phyloP scores from a whole-genome alignment of 2,797 vertebrate genomes.

The Pseudochromis fuscus region DNA sequence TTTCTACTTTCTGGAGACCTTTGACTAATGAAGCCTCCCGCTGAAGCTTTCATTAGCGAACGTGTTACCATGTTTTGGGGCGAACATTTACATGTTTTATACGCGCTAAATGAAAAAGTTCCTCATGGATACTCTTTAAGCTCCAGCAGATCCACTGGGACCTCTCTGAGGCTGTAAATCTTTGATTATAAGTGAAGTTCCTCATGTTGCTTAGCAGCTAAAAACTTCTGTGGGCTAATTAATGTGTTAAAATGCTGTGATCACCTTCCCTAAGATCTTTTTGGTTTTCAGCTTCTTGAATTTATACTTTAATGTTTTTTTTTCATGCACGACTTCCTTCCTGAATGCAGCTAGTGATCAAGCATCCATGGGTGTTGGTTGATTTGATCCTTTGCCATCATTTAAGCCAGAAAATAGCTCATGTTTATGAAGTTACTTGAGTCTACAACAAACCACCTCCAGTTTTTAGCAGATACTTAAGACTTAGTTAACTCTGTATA shows the following conservation, averaged over 20 bases:
- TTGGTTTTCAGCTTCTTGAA: constrained; percentile 8
- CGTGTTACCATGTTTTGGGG: constrained; percentile 58
- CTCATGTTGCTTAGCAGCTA: constrained; percentile 32
- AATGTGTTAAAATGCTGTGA: constrained; percentile 44
- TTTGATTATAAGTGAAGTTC: constrained; percentile 56
- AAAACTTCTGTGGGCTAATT: constrained; percentile 54
- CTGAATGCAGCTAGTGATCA: constrained; percentile 14
- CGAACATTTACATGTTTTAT: constrained; percentile 67
- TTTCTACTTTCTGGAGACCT: constrained; percentile 60
- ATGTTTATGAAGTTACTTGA: neutral
- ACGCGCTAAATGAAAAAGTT: constrained; percentile 42
- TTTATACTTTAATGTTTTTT: constrained; percentile 18
- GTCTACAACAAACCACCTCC: neutral
- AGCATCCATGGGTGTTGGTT: neutral
- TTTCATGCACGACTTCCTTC: constrained; percentile 15
- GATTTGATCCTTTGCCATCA: neutral
- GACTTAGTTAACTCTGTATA: neutral
- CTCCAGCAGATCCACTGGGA: constrained; percentile 43
- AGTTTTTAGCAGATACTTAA: neutral
- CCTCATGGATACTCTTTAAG: constrained; percentile 55
- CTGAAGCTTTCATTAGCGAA: constrained; percentile 66
- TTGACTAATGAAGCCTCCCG: constrained; percentile 66
- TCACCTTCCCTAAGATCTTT: constrained; percentile 40
- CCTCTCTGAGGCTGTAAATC: constrained; percentile 28
- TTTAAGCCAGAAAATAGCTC: neutral